Conservation (phyloP, 2,888 invertebrate genomes). For the Neelides folsomi region DNA sequence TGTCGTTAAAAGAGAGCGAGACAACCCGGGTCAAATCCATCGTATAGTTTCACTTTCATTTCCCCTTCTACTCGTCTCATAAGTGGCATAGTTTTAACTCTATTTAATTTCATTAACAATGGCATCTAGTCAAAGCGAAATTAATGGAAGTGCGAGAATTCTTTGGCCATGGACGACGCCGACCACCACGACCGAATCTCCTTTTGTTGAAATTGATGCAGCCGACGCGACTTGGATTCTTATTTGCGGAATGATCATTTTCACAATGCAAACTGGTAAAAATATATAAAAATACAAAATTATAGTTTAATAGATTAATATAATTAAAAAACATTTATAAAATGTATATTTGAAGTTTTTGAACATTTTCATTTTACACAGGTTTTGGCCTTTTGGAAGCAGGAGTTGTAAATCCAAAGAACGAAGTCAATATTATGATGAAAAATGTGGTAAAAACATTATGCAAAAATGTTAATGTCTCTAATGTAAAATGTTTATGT, state of each 20-base stretch:
- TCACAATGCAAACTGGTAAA: constrained; percentile 83
- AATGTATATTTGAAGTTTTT: background rate
- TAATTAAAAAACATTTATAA: background rate
- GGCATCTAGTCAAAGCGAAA: too few relatives aligned
- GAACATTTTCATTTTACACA: constrained; percentile 19
- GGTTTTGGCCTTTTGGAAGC: constrained; percentile 40
- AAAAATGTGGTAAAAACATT: constrained; percentile 36
- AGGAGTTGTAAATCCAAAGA: constrained; percentile 37
- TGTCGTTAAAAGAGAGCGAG: too few relatives aligned
- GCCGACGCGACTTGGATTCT: constrained; percentile 83
- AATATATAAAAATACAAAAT: background rate
- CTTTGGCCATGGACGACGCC: background rate
- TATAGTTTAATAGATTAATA: background rate
- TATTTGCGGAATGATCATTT: constrained; percentile 76
- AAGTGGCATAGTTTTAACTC: too few relatives aligned
- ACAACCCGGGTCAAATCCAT: too few relatives aligned
- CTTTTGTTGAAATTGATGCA: constrained; percentile 46
- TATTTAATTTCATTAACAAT: too few relatives aligned
- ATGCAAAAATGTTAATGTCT: background rate
- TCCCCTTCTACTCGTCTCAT: too few relatives aligned
- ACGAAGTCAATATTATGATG: constrained; percentile 41
- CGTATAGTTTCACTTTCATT: too few relatives aligned
- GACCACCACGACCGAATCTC: background rate
- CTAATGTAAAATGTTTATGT: too few relatives aligned
- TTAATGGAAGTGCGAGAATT: too few relatives aligned